Percentiles rank a stretch among this genome's conserved stretches.
Evolutionary conservation across 2,888 invertebrate genomes (phyloP).

Genomic region (Pheosia tremula): DNA sequence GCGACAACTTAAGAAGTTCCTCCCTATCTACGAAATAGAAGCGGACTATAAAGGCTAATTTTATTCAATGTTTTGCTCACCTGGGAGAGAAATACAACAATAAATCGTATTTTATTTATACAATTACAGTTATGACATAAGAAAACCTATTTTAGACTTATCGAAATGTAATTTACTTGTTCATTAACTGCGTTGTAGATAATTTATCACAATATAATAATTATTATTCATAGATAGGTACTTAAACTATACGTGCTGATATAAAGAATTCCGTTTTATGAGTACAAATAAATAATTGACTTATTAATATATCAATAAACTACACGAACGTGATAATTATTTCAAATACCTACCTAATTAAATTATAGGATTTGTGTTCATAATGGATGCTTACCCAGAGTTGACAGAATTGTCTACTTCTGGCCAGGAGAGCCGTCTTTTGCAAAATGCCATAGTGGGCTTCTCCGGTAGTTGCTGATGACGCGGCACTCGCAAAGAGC

Average conservation of each 20-base stretch:
- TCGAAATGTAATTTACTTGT: too few relatives aligned
- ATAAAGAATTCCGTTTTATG: too few relatives aligned
- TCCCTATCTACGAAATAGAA: constrained; percentile 13
- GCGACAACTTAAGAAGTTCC: constrained; percentile 23
- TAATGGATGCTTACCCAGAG: constrained; percentile 87
- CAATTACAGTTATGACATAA: background rate
- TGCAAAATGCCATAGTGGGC: constrained; percentile 90
- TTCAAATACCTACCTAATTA: background rate
- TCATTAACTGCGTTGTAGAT: too few relatives aligned
- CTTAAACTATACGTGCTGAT: too few relatives aligned
- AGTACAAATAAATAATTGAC: too few relatives aligned
- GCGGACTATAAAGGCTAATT: background rate
- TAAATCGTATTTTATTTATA: background rate
- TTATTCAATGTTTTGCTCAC: background rate
- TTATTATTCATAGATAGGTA: too few relatives aligned
- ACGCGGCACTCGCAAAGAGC: constrained; percentile 85
- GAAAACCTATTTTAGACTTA: too few relatives aligned
- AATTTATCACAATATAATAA: too few relatives aligned
- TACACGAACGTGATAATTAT: background rate
- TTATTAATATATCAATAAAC: too few relatives aligned
- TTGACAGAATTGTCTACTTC: constrained; percentile 93
- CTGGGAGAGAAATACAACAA: background rate
- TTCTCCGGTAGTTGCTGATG: constrained; percentile 86
- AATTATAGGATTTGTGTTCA: background rate
- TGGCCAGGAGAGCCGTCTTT: constrained; percentile 92